Base-by-base conservation (phyloP, 2,888 invertebrate species). In the Thymelicus lineola region DNA sequence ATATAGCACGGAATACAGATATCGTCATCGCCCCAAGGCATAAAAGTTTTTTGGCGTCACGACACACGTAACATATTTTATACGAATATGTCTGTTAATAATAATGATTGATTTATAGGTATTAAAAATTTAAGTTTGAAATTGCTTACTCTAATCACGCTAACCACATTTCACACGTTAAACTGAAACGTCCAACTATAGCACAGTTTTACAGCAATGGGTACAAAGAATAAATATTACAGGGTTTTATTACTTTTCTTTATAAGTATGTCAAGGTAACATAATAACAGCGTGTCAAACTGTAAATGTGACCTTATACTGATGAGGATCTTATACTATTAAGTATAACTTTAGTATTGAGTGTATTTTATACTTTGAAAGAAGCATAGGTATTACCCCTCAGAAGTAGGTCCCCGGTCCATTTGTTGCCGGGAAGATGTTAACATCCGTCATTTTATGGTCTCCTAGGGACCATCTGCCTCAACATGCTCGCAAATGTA, bases 371-470 rank as follows among this genome's bases (percentile, higher is more conserved):
- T 1, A 53, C 20, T 53, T 53, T 1, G n/a, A 53, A 53, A n/a
- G 53, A 17, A 17, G 6, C 28, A 3, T 28, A 28, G 10, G 20
- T 17, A 53, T 53, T 53, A 12, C 12, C 12, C 20, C 20, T 53
- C 53, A 20, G 20, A 20, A 53, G 53, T 12, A 7, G 17, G 1
- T 53, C 20, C 10, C 53, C 20, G 20, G 53, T 53, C 20, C 20
- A 53, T 53, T 53, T 53, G 53, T 17, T 42, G 38, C 59, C 50
- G 50, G 20, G 28, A 60, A 42, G 50, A 53, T 50, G 20, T 60
- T 38, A 53, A 7, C 66, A 53, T 66, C 60, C 66, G 66, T 66
- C 66, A 66, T 53, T 66, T 59, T 50, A 66, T 66, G 50, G 66
- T 28, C 50, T 60, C 60, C 50, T 17, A 58, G 66, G 66, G 66